Conservation (phyloP, 2,888 invertebrate species). For the Cephus spinipes region DNA sequence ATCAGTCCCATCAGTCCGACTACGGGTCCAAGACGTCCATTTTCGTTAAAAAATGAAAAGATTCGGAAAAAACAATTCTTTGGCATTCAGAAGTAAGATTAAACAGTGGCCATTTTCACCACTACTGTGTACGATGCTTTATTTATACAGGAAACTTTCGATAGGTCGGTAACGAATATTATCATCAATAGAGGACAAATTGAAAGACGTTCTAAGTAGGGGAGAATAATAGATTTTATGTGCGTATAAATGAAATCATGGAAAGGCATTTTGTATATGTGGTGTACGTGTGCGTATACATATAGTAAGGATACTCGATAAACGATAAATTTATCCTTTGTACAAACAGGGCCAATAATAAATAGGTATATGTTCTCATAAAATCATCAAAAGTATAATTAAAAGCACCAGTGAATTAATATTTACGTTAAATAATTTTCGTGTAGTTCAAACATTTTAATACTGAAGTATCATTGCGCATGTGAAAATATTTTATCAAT, state of each 20-base stretch:
- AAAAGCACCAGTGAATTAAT: not conserved
- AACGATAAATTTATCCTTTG: not conserved
- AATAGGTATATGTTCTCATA: not conserved
- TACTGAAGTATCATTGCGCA: not conserved
- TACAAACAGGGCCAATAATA: not conserved
- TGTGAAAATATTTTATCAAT: not conserved
- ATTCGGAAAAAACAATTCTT: not conserved
- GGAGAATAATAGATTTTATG: not conserved
- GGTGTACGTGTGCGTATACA: too few relatives aligned
- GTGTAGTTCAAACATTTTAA: not conserved
- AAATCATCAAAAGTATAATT: not conserved
- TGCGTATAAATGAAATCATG: not conserved
- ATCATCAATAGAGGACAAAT: not conserved
- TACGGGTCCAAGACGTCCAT: not conserved
- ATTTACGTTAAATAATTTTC: not conserved
- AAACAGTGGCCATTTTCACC: not conserved
- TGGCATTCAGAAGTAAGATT: not conserved
- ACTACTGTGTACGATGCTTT: not conserved
- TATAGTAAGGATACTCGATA: not conserved
- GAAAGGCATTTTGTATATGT: not conserved
- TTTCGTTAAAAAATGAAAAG: not conserved
- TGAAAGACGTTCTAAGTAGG: not conserved
- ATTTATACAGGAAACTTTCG: not conserved
- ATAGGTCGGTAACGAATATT: not conserved
- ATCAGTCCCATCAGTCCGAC: not conserved